Evolutionary conservation across 2,797 vertebrate genomes (phyloP).

Genomic region (Odontamblyopus lacepedii): DNA sequence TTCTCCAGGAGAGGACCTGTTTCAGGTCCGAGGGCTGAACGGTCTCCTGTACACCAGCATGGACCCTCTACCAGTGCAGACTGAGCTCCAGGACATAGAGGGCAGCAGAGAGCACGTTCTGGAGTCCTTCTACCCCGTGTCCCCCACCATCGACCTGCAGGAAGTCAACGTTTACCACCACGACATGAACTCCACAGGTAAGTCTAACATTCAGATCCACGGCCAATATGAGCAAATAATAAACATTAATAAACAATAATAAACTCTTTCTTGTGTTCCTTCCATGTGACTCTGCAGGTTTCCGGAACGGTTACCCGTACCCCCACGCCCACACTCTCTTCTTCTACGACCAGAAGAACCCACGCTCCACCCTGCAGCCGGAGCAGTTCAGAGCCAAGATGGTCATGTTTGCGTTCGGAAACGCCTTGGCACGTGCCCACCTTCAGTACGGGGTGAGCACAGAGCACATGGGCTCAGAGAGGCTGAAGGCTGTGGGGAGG

Average conservation of each 20-base stretch:
- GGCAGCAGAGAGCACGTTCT: conserved; percentile 77
- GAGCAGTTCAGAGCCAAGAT: conserved; percentile 90
- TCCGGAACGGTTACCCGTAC: conserved; percentile 82
- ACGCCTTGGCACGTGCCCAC: conserved; percentile 85
- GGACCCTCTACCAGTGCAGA: conserved; percentile 79
- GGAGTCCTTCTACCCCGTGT: conserved; percentile 87
- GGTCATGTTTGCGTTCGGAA: conserved; percentile 91
- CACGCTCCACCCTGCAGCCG: conserved; percentile 69
- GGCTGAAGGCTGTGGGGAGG: too few species aligned
- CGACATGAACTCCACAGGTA: conserved; percentile 78
- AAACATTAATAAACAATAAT: too few species aligned
- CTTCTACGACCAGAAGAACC: conserved; percentile 74
- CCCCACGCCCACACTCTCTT: conserved; percentile 88
- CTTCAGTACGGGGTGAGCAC: conserved; percentile 82
- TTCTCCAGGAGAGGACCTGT: conserved; percentile 81
- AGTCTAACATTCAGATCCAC: background rate
- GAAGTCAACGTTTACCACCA: conserved; percentile 79
- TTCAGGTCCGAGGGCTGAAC: conserved; percentile 84
- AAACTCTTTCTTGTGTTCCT: too few species aligned
- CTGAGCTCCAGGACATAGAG: conserved; percentile 80
- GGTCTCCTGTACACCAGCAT: conserved; percentile 78
- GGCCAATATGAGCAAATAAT: too few species aligned
- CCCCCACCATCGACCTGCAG: conserved; percentile 89
- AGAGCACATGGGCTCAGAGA: background rate
- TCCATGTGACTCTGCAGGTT: conserved; percentile 75